Evolutionary conservation across 2,797 vertebrate genomes (phyloP), one percentile per base, ranked within the genome.

Genomic region (Xenops minutus): DNA sequence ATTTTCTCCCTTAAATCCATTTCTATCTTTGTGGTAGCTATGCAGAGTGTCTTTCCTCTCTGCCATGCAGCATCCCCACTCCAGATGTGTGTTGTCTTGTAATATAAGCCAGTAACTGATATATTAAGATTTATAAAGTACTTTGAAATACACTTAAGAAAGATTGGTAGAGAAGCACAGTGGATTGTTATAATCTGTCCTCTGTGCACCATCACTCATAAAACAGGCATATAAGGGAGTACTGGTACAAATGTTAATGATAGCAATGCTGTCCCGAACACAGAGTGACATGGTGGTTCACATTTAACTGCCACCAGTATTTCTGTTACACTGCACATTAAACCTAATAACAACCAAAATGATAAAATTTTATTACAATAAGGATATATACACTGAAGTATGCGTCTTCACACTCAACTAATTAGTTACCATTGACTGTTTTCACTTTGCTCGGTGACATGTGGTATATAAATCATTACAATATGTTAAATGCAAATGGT

Each of bases 401-500:
- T 51, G 81, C 18, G 7, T 97, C 97, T 97, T 98, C 94, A 97
- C 95, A 91, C 92, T 97, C 95, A 93, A 89, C 95, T 97, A 97
- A 97, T 97, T 97, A 97, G 97, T 96, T 94, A 81, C 95, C 94
- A 79, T 96, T 59, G 34, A 96, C 93, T 97, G 96, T 91, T 97
- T 97, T 96, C 95, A 82, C 97, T 97, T 97, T 97, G 93, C 96
- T 98, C 3, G 0, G 93, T 95, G 97, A 94, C 98, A 97, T 97
- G 98, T 97, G 97, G 95, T 95, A 95, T 95, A 97, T 97, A 98
- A 98, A 98, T 98, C 97, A 97, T 93, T 95, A 96, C 97, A 98
- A 97, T 98, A 97, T 97, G 97, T 97, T 97, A 97, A 97, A 97
- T 97, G 96, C 97, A 98, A 98, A 97, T 97, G 95, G 96, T 86